Conservation (phyloP, 2,888 invertebrate species). For the Amaurobius ferox region DNA sequence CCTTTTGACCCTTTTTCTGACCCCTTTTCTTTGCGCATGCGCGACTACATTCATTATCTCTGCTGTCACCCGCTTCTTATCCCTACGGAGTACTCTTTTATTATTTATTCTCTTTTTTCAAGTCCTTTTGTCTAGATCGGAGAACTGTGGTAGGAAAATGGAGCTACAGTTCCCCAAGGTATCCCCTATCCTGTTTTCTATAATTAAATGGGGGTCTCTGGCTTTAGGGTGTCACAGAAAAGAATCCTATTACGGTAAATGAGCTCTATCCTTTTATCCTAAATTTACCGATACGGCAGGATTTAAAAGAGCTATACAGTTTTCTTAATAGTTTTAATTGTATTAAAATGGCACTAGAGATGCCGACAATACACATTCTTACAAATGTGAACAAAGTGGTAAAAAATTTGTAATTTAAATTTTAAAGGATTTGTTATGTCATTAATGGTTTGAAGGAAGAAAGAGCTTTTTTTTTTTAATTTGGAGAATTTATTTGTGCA, state of each 20-base stretch:
- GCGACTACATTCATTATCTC: slow-evolving; percentile 41
- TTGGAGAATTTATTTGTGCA: no score
- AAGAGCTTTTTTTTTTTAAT: no score
- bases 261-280: slow-evolving; percentile 45
- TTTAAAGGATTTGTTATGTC: no score
- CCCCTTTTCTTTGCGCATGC: no score
- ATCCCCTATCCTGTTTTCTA: slow-evolving; percentile 38
- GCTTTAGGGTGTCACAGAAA: slow-evolving; percentile 62
- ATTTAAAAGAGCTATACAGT: slow-evolving; percentile 23
- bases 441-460: no score
- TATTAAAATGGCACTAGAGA: background rate
- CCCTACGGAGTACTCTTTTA: slow-evolving; percentile 42
- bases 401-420: no score
- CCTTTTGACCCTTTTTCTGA: no score
- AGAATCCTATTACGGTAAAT: slow-evolving; percentile 60
- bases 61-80: slow-evolving; percentile 51
- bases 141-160: slow-evolving; percentile 39
- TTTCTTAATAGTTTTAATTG: slow-evolving; percentile 33
- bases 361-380: no score
- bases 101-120: slow-evolving; percentile 24
- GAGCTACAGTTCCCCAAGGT: slow-evolving; percentile 44
- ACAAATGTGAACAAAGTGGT: no score
- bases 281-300: slow-evolving; percentile 38
- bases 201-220: slow-evolving; percentile 64
- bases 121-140: slow-evolving; percentile 8